These are phyloP conservation scores for Elachura formosa DNA, from an alignment of 2,113 vertebrate genomes.

Conservation along the genomic window DNA sequence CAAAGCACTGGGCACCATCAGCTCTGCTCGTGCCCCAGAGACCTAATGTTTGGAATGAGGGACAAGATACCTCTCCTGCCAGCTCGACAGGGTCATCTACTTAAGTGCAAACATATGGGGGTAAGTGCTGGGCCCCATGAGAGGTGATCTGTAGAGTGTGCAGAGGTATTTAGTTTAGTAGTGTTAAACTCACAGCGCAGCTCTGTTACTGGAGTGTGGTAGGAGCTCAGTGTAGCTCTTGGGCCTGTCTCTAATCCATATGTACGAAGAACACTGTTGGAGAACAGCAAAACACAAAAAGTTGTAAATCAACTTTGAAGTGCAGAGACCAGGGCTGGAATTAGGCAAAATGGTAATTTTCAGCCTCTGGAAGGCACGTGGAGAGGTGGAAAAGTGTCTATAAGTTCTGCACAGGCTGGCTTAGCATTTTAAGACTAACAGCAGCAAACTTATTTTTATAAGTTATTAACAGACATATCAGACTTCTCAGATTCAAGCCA, in stretches of 20 bases:
- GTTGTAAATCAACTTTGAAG: neutral
- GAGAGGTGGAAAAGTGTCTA: neutral
- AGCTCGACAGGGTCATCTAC: neutral
- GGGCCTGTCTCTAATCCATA: fast-evolving
- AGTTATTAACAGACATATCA: neutral
- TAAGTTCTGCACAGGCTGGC: neutral
- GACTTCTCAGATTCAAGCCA: neutral
- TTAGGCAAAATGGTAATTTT: neutral
- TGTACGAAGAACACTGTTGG: neutral
- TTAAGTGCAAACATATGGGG: fast-evolving
- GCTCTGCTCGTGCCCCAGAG: neutral
- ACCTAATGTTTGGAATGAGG: fast-evolving
- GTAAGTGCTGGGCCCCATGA: neutral
- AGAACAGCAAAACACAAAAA: neutral
- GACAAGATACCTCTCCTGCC: neutral
- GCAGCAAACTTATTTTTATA: neutral
- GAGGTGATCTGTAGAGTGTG: neutral
- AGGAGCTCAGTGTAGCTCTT: neutral
- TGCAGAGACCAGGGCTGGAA: neutral
- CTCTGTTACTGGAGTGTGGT: fast-evolving
- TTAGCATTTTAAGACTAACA: neutral
- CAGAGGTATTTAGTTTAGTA: neutral
- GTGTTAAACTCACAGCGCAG: fast-evolving
- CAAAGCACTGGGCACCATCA: fast-evolving
- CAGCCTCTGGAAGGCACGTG: neutral